Conservation (phyloP, 2,888 invertebrate genomes). For the Geophilus truncorum region DNA sequence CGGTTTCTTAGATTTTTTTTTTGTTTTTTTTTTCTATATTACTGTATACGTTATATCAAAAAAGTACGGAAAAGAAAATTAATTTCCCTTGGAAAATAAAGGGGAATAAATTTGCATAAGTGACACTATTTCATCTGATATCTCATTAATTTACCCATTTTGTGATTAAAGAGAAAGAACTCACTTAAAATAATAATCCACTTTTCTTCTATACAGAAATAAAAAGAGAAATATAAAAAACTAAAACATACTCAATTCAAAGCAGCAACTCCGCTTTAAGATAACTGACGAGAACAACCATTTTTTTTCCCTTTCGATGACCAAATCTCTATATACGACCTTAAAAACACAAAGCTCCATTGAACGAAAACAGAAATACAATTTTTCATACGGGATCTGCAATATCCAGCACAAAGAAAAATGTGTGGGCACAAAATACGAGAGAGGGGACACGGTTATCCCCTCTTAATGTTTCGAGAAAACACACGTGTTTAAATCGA, state of each 20-base stretch:
- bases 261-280: not conserved
- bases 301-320: not conserved
- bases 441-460: not conserved
- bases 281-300: not conserved
- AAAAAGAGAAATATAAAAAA: not conserved
- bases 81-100: too few species aligned
- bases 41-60: too few species aligned
- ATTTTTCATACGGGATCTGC: not conserved
- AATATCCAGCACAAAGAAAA: not conserved
- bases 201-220: not conserved
- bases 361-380: not conserved
- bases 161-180: not conserved
- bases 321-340: not conserved
- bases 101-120: not conserved
- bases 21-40: too few species aligned
- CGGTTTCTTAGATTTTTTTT: too few species aligned
- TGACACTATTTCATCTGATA: not conserved
- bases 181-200: not conserved
- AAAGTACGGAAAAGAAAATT: too few species aligned
- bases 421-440: not conserved
- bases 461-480: not conserved
- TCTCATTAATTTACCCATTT: not conserved
- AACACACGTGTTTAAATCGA: not conserved
- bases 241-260: not conserved
- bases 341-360: not conserved